These are phyloP conservation scores for Temnopleurus reevesii DNA, from an alignment of 53 echinoderm and acorn worm genomes.

Conservation along the genomic window DNA sequence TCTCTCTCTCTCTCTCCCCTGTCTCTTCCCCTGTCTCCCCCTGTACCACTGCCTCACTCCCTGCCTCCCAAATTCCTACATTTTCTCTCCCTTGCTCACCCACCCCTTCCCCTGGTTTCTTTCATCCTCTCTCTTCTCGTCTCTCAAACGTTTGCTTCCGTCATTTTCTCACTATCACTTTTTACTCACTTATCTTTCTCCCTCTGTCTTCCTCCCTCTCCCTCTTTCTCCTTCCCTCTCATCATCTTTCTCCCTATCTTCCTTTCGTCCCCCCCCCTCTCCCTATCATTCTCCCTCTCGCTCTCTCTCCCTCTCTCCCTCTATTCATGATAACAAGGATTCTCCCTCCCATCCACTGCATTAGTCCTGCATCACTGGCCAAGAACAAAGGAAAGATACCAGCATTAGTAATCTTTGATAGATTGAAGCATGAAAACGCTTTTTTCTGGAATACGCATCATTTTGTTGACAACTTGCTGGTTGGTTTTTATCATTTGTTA, in stretches of 20 bases:
- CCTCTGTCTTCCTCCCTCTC: background rate
- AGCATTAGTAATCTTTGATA: background rate
- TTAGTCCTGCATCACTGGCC: background rate
- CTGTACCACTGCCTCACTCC: too few species aligned
- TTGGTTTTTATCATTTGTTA: background rate
- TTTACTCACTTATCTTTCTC: background rate
- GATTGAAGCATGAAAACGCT: conserved; percentile 34
- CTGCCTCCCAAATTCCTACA: too few species aligned
- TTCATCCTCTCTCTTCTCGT: too few species aligned
- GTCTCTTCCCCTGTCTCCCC: too few species aligned
- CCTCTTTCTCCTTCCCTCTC: too few species aligned
- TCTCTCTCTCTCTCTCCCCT: too few species aligned
- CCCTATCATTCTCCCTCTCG: background rate
- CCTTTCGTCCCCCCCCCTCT: background rate
- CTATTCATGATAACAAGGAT: background rate
- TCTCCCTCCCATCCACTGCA: conserved; percentile 1
- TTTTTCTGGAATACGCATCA: conserved; percentile 30
- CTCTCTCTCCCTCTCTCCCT: background rate
- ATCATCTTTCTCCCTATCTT: background rate
- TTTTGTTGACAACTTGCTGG: background rate
- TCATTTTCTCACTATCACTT: background rate
- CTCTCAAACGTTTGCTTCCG: background rate
- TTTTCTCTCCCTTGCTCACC: too few species aligned
- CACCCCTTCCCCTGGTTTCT: too few species aligned
- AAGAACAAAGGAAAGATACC: conserved; percentile 35